These are phyloP conservation scores for Serilophus lunatus DNA, from an alignment of 2,113 vertebrate genomes.

Conservation along the genomic window DNA sequence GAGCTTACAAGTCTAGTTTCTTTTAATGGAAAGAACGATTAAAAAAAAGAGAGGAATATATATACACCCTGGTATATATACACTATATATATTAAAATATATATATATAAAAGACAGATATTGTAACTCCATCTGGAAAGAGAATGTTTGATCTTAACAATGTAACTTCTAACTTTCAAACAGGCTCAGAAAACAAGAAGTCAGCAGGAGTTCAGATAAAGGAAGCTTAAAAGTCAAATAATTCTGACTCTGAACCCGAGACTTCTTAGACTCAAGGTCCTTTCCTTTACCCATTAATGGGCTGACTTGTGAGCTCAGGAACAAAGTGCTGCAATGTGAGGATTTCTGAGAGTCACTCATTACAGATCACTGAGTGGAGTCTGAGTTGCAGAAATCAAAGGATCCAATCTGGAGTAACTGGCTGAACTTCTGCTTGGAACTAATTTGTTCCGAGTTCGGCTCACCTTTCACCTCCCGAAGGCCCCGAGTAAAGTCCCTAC, in stretches of 20 bases:
- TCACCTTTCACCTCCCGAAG: conserved; percentile 68
- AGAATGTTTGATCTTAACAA: conserved; percentile 76
- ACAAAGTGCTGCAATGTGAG: conserved; percentile 75
- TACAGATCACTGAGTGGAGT: conserved; percentile 74
- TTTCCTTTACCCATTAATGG: conserved; percentile 76
- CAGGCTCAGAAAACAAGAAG: conserved; percentile 73
- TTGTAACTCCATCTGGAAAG: conserved; percentile 73
- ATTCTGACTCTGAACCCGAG: conserved; percentile 72
- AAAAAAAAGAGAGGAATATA: conserved; percentile 60
- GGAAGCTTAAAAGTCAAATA: conserved; percentile 76
- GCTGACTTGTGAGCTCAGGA: conserved; percentile 74
- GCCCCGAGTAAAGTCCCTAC: conserved; percentile 59
- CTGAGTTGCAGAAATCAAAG: conserved; percentile 72
- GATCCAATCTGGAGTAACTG: conserved; percentile 75
- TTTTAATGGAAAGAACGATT: conserved; percentile 67
- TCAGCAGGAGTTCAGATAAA: conserved; percentile 74
- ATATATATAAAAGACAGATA: conserved; percentile 67
- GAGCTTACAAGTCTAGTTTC: conserved; percentile 64
- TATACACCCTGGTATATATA: conserved; percentile 51
- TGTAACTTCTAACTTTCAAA: conserved; percentile 74
- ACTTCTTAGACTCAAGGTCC: conserved; percentile 74
- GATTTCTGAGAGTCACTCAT: conserved; percentile 78
- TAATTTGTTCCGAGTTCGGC: conserved; percentile 71
- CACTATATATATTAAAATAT: conserved; percentile 63
- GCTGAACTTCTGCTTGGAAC: conserved; percentile 75